Conservation (phyloP, 2,797 vertebrate genomes). For the Manis javanica region DNA sequence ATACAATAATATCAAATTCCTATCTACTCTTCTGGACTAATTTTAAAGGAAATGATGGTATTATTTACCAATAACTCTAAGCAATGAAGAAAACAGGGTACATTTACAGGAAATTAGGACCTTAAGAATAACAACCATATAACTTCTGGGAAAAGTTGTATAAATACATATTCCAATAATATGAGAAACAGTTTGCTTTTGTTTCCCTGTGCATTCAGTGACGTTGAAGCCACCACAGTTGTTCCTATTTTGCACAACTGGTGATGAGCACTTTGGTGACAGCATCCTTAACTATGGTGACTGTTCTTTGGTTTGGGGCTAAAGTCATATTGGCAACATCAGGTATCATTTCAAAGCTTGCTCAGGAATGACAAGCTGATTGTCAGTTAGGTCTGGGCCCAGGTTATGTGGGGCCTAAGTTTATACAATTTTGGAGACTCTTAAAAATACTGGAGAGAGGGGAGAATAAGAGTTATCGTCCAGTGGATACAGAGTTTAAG, state of each 20-base stretch:
- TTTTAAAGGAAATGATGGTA: not conserved
- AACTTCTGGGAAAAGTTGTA: not conserved
- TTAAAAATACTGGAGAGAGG: not conserved
- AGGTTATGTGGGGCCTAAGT: not conserved
- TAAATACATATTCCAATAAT: not conserved
- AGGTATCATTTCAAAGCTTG: not conserved
- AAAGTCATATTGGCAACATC: not conserved
- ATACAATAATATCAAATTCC: not conserved
- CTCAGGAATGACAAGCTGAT: not conserved
- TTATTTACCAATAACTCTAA: constrained; percentile 12
- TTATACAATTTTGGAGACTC: not conserved
- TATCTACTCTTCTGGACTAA: not conserved
- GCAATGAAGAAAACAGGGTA: not conserved
- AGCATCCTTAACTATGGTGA: not conserved
- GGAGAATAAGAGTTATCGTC: not conserved
- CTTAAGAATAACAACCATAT: not conserved
- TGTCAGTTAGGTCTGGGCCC: not conserved
- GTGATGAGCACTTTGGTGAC: not conserved
- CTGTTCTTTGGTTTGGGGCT: not conserved
- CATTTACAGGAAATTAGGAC: not conserved
- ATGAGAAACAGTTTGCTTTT: not conserved
- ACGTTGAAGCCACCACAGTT: not conserved
- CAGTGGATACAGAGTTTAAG: not conserved
- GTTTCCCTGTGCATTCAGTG: not conserved
- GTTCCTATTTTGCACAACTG: not conserved